Evolutionary conservation across 1,140 invertebrate genomes (phyloP), one percentile per base, ranked within the genome.

Genomic region (Samia ricini): DNA sequence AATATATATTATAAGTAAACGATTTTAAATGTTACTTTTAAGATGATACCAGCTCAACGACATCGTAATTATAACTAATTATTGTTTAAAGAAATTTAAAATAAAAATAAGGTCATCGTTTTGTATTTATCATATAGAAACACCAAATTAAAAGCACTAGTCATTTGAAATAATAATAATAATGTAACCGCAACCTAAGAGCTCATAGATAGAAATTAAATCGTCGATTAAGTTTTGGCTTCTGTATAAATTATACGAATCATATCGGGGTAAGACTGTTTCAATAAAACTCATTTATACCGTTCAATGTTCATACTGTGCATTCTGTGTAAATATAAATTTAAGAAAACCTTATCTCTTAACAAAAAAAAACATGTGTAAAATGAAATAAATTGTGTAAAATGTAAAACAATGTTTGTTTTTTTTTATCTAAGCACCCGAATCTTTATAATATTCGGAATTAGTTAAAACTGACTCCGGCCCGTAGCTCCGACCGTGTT

Each of bases 311-410:
- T 73, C 81, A 74, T 75, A 64, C 62, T 86, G 84, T 83, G 83
- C 79, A 87, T 89, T 87, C 67, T 67, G 59, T 89, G 87, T 89
- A 89, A 85, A 89, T 88, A 89, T 85, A 83, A 77, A 65, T 62
- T 88, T 88, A 89, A 82, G 56, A n/a, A n/a, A 72, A 79, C 77
- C 69, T 79, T 79, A 77, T 85, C 81, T 85, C 74, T n/a, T n/a
- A n/a, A n/a, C n/a, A 80, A 84, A 82, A 83, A 88, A 81, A 63
- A 88, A 88, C 81, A 81, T 85, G 83, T 88, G 84, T 89, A 88
- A 83, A 86, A 87, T 85, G 76, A 86, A 88, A 86, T 89, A 88
- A 88, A 89, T 87, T 85, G 79, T 86, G 75, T 80, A 88, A 89
- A 88, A 85, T 62, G 79, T 79, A 79, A 61, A 42, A 22, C 12